Conservation (phyloP, 1,140 invertebrate genomes). For the Lutraria rhynchaena region DNA sequence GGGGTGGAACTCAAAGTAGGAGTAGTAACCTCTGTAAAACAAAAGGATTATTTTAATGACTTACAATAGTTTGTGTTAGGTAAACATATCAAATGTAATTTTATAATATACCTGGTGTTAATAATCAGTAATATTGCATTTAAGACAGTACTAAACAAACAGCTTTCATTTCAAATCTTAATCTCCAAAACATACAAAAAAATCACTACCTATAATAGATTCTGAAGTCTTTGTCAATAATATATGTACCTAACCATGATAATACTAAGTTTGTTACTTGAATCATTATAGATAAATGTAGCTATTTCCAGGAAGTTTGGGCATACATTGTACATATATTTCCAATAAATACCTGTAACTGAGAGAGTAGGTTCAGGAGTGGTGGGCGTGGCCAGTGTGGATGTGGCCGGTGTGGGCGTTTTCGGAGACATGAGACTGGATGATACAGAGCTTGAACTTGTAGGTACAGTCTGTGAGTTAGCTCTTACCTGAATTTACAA, state of each 20-base stretch:
- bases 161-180: no score
- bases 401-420: slow-evolving; percentile 50
- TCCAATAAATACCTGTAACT: slow-evolving; percentile 56
- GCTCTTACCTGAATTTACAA: slow-evolving; percentile 77
- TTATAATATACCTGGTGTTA: background rate
- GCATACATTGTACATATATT: no score
- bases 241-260: no score
- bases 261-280: no score
- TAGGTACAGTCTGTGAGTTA: slow-evolving; percentile 42
- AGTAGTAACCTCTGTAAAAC: slow-evolving; percentile 34
- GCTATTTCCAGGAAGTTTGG: no score
- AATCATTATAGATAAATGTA: no score
- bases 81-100: background rate
- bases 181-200: no score
- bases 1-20: slow-evolving; percentile 37
- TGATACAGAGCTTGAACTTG: slow-evolving; percentile 17
- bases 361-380: slow-evolving; percentile 53
- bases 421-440: slow-evolving; percentile 50
- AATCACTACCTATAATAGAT: no score
- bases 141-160: no score
- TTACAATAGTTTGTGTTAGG: slow-evolving; percentile 17
- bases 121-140: no score
- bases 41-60: no score
- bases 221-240: no score
- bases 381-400: slow-evolving; percentile 50